Percentiles rank a stretch among this genome's conserved stretches.
Conservation (phyloP, 2,888 invertebrate genomes). For the Drosophila nigricruria region DNA sequence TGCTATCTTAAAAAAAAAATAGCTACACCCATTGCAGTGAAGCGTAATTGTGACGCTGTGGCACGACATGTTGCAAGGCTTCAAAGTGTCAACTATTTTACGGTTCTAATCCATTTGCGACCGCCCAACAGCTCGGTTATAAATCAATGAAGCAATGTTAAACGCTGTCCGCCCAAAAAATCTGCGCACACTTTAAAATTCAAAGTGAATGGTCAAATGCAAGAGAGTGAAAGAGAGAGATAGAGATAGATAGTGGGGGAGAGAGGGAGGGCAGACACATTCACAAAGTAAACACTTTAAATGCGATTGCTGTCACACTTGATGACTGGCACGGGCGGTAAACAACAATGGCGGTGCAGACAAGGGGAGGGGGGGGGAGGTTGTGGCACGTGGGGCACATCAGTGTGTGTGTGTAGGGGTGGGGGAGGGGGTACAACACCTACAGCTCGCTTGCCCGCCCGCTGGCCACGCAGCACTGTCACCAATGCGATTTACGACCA, state of each 20-base stretch:
- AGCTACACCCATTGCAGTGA: neutral
- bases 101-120: slow-evolving; percentile 66
- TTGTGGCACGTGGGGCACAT: neutral
- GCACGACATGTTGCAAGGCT: slow-evolving; percentile 21
- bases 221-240: neutral
- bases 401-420: too few relatives aligned
- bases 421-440: slow-evolving; percentile 1
- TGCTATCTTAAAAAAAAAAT: neutral
- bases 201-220: slow-evolving; percentile 61
- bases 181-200: slow-evolving; percentile 60
- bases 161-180: slow-evolving; percentile 49
- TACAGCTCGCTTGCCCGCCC: neutral
- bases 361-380: neutral
- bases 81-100: slow-evolving; percentile 57
- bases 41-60: slow-evolving; percentile 1
- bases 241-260: neutral
- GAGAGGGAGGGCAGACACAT: slow-evolving; percentile 5
- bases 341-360: slow-evolving; percentile 27
- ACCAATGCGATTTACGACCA: slow-evolving; percentile 82
- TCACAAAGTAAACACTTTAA: slow-evolving; percentile 71
- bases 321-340: slow-evolving; percentile 52
- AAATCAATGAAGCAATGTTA: slow-evolving; percentile 59
- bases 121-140: slow-evolving; percentile 39
- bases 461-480: slow-evolving; percentile 64
- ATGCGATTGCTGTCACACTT: slow-evolving; percentile 76